Base-by-base conservation (phyloP, 2,888 invertebrate species). In the Antheraea yamamai region DNA sequence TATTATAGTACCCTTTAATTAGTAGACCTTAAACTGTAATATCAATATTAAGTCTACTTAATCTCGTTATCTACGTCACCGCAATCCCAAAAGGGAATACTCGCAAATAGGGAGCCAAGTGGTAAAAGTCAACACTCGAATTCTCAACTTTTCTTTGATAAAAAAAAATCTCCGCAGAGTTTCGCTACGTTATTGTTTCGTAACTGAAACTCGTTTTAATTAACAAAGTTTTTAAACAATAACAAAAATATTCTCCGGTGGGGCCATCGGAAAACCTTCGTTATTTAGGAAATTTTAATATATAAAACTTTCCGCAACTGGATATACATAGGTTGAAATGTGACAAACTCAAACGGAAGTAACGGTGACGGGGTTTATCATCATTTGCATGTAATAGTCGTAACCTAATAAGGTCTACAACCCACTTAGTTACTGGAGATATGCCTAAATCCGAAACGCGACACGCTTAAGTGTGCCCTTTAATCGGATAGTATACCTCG, bases 181-280 rank as follows among this genome's bases (percentile, higher is more conserved):
- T 76, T 73, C 61, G 75, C 76, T 78, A 80, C 79, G 81, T 83
- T 86, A 86, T 88, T 87, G 86, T 87, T 83, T 79, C 74, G 79
- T 78, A 85, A 85, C 85, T 81, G 83, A 87, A 89, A 89, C 85
- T 84, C 84, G 83, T 86, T 88, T 89, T 91, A 89, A 89, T 89
- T 89, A 89, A 88, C 83, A 84, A 88, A 90, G 85, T 90, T 90
- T 87, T 80, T 80, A 83, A 86, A 84, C 84, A 85, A 70, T 68
- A 68, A 85, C 82, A 82, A 85, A 84, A 81, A 80, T 82, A 80
- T 82, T 81, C 78, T 77, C 75, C 78, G 70, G 78, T 76, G 79
- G 75, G 77, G 78, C 78, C 78, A 82, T 79, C 82, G 78, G 79
- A 80, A 83, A 82, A 82, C 78, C 78, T 81, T 83, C 77, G 77